Evolutionary conservation across 2,888 invertebrate genomes (phyloP), one percentile per base, ranked within the genome.

Genomic region (Automeris io): DNA sequence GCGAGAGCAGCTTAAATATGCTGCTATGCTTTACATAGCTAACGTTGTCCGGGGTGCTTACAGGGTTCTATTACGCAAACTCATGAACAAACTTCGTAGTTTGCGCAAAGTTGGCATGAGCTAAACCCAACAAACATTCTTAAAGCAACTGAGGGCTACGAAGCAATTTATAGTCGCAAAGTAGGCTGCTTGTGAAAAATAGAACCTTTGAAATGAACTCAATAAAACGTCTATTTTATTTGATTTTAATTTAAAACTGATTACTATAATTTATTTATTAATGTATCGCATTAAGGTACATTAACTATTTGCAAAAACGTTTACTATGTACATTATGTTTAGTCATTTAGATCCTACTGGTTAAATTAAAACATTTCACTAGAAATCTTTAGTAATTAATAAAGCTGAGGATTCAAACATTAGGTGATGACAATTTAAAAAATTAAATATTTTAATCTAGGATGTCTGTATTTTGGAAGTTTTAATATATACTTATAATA

Each of bases 31-130:
- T 18, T 32, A 23, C 29, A 32, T 37, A 23, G 23, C 32, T 37
- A 18, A 18, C 29, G 26, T 12, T 31, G 31, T 31, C 21, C 23
- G 37, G 29, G 23, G 16, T 18, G 16, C 22, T 23, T 23, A 23
- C 9, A 32, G 19, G 25, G 21, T 16, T 12, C 21, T 19, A 18
- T 18, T 37, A 32, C 18, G 11, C 18, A 37, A 37, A 37, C 32
- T 37, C 31, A 22, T 19, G 37, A 21, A n/a, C 16, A 31, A 37
- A 37, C 22, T 37, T 32, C 18, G 11, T 23, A 34, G 34, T 29
- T 29, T 29, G n/a, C 29, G 11, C 22, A 18, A 32, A 23, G 22
- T 37, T 32, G 22, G 12, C 3, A 8, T 22, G 18, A 23, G 23
- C 12, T 16, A 29, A 16, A 13, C 29, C 16, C 9, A 29, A 16